Percentiles rank a stretch among this genome's conserved stretches.
phyloP scores from a whole-genome alignment of 2,113 vertebrate species.

The Platycercus adscitus region DNA sequence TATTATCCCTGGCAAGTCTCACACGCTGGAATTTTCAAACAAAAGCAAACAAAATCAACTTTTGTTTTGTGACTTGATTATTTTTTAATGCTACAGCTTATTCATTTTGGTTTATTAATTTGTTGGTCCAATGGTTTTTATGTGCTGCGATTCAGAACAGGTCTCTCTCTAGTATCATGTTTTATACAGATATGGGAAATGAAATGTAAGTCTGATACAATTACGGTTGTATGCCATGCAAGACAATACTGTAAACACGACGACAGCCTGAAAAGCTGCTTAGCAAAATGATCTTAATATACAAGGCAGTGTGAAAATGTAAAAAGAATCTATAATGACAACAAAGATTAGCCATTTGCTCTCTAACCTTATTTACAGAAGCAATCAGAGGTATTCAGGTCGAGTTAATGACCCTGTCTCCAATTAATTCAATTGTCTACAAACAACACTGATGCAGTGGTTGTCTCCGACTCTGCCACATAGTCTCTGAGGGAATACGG shows the following conservation, averaged over 20 bases:
- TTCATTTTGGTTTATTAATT: constrained; percentile 78
- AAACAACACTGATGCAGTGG: constrained; percentile 78
- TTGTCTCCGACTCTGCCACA: constrained; percentile 76
- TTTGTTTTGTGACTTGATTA: constrained; percentile 65
- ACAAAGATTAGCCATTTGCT: constrained; percentile 82
- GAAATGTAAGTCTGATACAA: constrained; percentile 77
- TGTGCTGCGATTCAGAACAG: constrained; percentile 65
- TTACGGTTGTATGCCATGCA: constrained; percentile 66
- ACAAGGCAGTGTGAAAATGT: constrained; percentile 81
- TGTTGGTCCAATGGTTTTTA: constrained; percentile 80
- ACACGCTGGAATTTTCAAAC: constrained; percentile 38
- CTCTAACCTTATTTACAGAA: constrained; percentile 83
- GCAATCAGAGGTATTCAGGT: constrained; percentile 85
- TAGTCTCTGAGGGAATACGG: constrained; percentile 76
- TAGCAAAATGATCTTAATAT: constrained; percentile 83
- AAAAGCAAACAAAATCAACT: constrained; percentile 65
- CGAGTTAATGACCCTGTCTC: constrained; percentile 84
- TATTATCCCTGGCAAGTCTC: constrained; percentile 38
- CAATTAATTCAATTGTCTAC: constrained; percentile 88
- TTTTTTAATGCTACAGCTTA: constrained; percentile 71
- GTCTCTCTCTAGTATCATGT: constrained; percentile 60
- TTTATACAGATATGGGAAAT: constrained; percentile 76
- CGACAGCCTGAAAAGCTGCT: constrained; percentile 73
- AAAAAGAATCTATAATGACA: constrained; percentile 81
- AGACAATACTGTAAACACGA: constrained; percentile 73